Base-by-base conservation (phyloP, 1,140 invertebrate species). In the Aricia agestis region DNA sequence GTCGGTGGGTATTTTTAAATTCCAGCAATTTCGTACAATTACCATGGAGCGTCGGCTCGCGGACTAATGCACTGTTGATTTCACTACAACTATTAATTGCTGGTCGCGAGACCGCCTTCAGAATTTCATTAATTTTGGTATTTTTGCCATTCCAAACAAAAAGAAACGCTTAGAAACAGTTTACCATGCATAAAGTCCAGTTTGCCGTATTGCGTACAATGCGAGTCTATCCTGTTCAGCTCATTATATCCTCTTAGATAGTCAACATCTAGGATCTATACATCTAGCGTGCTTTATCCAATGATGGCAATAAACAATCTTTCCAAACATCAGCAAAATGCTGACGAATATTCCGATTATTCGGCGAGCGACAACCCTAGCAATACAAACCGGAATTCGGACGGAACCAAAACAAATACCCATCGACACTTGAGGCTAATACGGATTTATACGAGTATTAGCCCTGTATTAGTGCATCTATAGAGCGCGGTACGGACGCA, bases 21-120 rank as follows among this genome's bases (percentile, higher is more conserved):
- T 52, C 45, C 45, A 52, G 45, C 45, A 52, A 52, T 52, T 52
- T 52, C 11, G 45, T 52, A 52, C 45, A 52, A 52, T 52, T 52
- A 52, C 45, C 11, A 52, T 52, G 11, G 45, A 52, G 45, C 42
- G 42, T 45, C 42, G 42, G 9, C 36, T 36, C 36, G 9, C 45
- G 45, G 45, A 52, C 6, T 52, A 52, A 52, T 52, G 45, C 45
- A 52, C 45, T 52, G 45, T 52, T 52, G 45, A 52, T 52, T 52
- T 52, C 45, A 10, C 7, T 52, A 13, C 11, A 52, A 52, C 45
- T 52, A 52, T 52, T 52, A 52, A 52, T 52, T 52, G 45, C 45
- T 52, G 45, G 45, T 52, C 45, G 45, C 45, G 6, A 11, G 11
- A 11, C 7, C 41, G 41, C 41, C 41, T 42, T 6, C 41, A 42